Evolutionary conservation across 2,797 vertebrate species (phyloP).

Genomic region (Sebastes vulpes): DNA sequence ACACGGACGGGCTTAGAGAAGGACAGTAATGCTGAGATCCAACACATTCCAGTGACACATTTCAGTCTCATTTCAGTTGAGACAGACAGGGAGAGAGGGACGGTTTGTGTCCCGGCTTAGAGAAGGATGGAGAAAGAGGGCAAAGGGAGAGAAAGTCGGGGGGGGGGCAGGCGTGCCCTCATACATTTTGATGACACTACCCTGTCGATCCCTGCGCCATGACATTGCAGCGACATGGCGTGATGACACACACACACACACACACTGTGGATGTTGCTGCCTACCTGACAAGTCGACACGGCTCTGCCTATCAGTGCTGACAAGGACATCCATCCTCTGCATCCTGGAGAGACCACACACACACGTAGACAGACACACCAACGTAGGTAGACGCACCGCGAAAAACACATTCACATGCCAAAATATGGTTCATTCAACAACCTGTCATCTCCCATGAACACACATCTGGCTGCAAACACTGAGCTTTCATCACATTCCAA

Average conservation of each 20-base stretch:
- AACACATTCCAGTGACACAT: conserved; percentile 32
- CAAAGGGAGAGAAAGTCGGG: background rate
- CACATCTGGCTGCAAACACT: conserved; percentile 8
- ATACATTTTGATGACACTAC: conserved; percentile 63
- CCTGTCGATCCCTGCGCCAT: conserved; percentile 28
- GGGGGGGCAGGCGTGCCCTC: conserved; percentile 15
- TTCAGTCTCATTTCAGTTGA: conserved; percentile 34
- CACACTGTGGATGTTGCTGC: conserved; percentile 12
- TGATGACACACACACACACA: conserved; percentile 17
- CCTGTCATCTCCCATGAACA: background rate
- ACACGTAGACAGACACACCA: background rate
- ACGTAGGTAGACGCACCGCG: background rate
- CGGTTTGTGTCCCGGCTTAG: background rate
- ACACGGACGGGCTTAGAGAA: background rate
- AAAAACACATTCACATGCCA: background rate
- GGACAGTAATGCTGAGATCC: conserved; percentile 14
- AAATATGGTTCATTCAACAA: background rate
- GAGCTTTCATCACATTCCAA: conserved; percentile 36
- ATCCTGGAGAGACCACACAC: conserved; percentile 35
- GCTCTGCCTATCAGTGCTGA: conserved; percentile 57
- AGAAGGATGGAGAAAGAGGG: background rate
- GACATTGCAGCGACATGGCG: conserved; percentile 48
- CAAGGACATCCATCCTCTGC: conserved; percentile 59
- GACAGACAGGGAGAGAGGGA: background rate
- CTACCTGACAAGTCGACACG: conserved; percentile 56